phyloP scores from a whole-genome alignment of 2,888 invertebrate genomes.

The Agonopterix arenella region DNA sequence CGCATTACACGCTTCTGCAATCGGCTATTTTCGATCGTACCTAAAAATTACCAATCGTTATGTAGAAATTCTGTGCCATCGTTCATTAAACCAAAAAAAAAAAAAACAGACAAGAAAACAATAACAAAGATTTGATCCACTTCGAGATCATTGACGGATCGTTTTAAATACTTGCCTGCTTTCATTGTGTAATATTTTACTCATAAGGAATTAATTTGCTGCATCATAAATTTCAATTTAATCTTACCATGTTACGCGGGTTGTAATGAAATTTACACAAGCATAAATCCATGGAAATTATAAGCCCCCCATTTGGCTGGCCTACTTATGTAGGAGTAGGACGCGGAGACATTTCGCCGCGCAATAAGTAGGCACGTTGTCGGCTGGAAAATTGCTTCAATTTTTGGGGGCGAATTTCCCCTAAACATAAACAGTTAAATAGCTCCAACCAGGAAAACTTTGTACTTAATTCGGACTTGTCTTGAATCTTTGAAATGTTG shows the following conservation, averaged over 20 bases:
- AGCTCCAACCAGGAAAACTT: slow-evolving; percentile 39
- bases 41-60: slow-evolving; percentile 2
- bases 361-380: slow-evolving; percentile 60
- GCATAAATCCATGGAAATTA: slow-evolving; percentile 38
- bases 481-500: no score
- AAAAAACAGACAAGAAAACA: background rate
- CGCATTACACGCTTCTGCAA: slow-evolving; percentile 11
- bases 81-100: slow-evolving; percentile 2
- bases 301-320: slow-evolving; percentile 31
- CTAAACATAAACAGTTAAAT: slow-evolving; percentile 50
- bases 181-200: no score
- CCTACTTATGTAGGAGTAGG: slow-evolving; percentile 46
- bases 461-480: slow-evolving; percentile 8
- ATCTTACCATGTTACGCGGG: slow-evolving; percentile 17
- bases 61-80: background rate
- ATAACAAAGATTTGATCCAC: background rate
- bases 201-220: background rate
- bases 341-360: slow-evolving; percentile 52
- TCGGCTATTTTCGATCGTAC: slow-evolving; percentile 21
- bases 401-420: slow-evolving; percentile 46
- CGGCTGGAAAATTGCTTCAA: slow-evolving; percentile 66
- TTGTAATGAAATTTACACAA: slow-evolving; percentile 49
- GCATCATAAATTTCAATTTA: slow-evolving; percentile 10
- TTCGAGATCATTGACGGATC: no score
- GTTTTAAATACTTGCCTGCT: no score